Evolutionary conservation across 2,113 vertebrate species (phyloP), one percentile per base, ranked within the genome.

Genomic region (Oriolus oriolus): DNA sequence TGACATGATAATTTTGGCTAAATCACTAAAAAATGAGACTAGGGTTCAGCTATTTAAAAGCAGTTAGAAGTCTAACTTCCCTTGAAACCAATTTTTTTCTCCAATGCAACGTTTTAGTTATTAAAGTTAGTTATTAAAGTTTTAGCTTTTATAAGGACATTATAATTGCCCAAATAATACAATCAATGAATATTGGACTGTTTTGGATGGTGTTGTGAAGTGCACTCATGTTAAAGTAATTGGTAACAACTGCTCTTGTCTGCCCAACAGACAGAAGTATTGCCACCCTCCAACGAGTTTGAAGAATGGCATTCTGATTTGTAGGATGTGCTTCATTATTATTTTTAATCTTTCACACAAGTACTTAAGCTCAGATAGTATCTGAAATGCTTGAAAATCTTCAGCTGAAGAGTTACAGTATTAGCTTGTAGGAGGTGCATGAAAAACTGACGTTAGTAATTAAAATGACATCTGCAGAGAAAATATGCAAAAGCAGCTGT

Each of bases 1-100:
- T 70, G 74, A 87, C 74, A 91, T 53, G 49, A 57, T 74, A 93
- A 59, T 87, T 96, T 87, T 91, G 64, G 56, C 59, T 91, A 84
- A 87, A 89, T 78, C 87, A 26, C 24, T 90, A 61, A 84, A 78
- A 95, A 92, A 81, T 93, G 47, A 90, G 26, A 45, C 28, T 37
- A 88, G 18, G 2, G 10, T 49, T 89, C 18, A 86, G 31, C 33
- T 63, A 74, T 59, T 86, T 81, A 54, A 86, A 70, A 33, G 11
- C 16, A 83, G 12, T 33, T 53, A 80, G 27, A 42, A 66, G 31
- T 52, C 15, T 66, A 44, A 74, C 50, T 80, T 88, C 22, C 30
- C 27, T 81, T 70, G 47, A 87, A 84, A 70, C 2, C 1, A 8
- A 3, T 19, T 44, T 68, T 78, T 87, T 69, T 35, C 35, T 61